Evolutionary conservation across 2,113 vertebrate species (phyloP).

Genomic region (Narcine bancroftii): DNA sequence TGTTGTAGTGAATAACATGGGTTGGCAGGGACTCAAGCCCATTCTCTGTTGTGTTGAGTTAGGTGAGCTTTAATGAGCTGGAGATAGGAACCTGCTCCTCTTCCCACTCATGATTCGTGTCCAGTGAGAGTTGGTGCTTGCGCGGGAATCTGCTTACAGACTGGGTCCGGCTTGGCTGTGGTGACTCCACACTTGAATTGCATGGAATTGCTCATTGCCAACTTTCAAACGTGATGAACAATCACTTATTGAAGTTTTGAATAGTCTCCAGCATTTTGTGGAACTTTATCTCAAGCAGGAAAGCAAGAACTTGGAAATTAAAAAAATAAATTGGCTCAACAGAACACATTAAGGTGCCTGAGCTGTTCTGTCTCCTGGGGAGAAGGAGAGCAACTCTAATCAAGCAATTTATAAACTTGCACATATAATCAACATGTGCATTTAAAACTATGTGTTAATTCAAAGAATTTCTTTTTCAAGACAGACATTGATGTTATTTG

Average conservation of each 20-base stretch:
- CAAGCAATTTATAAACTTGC: neutral
- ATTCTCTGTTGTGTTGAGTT: neutral
- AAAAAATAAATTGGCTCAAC: too few species aligned
- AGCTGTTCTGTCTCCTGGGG: neutral
- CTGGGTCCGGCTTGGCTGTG: neutral
- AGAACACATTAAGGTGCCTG: neutral
- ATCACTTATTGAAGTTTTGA: neutral
- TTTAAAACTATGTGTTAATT: neutral
- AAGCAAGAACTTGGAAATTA: neutral
- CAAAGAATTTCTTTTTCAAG: neutral
- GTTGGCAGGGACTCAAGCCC: neutral
- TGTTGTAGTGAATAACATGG: neutral
- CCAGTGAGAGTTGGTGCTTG: neutral
- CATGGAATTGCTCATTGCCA: neutral
- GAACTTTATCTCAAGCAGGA: neutral
- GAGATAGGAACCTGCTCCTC: neutral
- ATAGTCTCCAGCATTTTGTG: neutral
- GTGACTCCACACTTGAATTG: neutral
- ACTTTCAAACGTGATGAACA: neutral
- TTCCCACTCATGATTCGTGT: neutral
- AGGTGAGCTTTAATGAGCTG: neutral
- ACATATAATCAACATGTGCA: neutral
- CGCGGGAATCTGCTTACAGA: neutral
- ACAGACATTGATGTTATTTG: neutral
- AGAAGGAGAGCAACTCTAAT: neutral